Conservation (phyloP, 2,113 vertebrate genomes). For the Microcebus murinus region DNA sequence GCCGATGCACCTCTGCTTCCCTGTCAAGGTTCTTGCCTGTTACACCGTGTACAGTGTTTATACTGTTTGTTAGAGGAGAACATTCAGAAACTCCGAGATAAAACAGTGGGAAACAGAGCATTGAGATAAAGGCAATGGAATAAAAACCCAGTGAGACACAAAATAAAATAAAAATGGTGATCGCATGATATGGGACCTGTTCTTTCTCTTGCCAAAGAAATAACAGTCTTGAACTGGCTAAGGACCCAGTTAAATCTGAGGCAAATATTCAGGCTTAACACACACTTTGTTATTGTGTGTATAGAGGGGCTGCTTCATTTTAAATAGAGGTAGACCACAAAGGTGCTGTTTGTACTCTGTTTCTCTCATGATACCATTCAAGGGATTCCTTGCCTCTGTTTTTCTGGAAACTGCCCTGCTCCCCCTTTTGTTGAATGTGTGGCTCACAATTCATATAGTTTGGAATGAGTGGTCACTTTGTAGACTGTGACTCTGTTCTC, state of each 20-base stretch:
- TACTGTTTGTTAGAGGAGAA: neutral
- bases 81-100: conserved; percentile 16
- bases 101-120: conserved; percentile 22
- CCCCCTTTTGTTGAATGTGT: neutral
- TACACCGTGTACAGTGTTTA: neutral
- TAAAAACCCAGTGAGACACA: neutral
- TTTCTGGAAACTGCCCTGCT: neutral
- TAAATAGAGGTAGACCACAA: neutral
- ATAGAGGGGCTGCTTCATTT: neutral
- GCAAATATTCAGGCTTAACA: neutral
- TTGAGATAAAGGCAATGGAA: neutral
- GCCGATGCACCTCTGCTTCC: neutral
- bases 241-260: neutral
- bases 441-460: neutral
- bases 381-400: neutral
- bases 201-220: neutral
- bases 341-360: rapidly evolving
- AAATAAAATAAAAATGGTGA: neutral
- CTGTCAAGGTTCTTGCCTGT: neutral
- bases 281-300: neutral
- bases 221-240: neutral
- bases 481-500: neutral
- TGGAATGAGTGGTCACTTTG: neutral
- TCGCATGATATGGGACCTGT: neutral
- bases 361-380: neutral